phyloP scores from a whole-genome alignment of 2,113 vertebrate genomes.

The human (Homo sapiens) region DNA sequence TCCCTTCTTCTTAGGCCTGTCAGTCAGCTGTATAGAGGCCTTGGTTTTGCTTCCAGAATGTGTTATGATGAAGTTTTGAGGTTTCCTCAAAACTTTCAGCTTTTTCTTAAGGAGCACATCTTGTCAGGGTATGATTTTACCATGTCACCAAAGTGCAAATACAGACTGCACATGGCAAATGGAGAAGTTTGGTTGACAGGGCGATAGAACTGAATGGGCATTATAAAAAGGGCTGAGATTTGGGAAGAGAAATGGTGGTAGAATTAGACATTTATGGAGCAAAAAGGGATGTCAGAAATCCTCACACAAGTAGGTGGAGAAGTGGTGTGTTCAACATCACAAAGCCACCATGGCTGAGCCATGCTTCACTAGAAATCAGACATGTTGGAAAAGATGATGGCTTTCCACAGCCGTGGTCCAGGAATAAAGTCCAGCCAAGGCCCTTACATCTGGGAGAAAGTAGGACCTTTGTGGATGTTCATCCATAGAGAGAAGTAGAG shows the following conservation, averaged over 20 bases:
- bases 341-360: not conserved
- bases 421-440: not conserved
- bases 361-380: not conserved
- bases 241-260: not conserved
- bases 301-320: not conserved
- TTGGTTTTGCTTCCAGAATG: not conserved
- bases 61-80: not conserved
- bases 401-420: not conserved
- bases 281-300: not conserved
- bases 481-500: not conserved
- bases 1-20: not conserved
- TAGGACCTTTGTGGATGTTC: not conserved
- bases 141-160: not conserved
- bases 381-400: not conserved
- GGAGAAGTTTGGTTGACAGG: not conserved
- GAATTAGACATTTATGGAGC: not conserved
- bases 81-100: no score
- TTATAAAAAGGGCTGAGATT: not conserved
- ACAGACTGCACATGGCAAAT: not conserved
- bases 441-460: not conserved
- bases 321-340: not conserved
- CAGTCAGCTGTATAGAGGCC: not conserved
- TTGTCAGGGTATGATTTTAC: not conserved
- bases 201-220: not conserved
- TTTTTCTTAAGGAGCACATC: not conserved